Evolutionary conservation across 2,797 vertebrate genomes (phyloP).

Genomic region (Synanceia verrucosa): DNA sequence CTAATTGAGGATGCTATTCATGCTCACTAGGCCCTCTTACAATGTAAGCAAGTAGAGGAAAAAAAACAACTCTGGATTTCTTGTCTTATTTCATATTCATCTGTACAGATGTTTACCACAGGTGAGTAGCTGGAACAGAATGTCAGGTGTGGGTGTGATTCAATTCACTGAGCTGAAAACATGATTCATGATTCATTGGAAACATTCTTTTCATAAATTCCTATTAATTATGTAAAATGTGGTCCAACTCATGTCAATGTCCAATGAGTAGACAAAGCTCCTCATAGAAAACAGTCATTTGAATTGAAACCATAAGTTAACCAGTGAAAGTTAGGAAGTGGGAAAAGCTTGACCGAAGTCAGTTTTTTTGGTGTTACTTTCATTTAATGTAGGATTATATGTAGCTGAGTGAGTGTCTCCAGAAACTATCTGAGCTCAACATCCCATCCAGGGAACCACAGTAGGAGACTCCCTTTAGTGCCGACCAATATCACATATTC

Average conservation of each 20-base stretch:
- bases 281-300: no score
- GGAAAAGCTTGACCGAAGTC: neutral
- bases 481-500: neutral
- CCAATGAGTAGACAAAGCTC: neutral
- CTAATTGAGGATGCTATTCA: conserved; percentile 22
- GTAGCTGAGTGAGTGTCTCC: neutral
- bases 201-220: neutral
- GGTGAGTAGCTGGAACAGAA: conserved; percentile 17
- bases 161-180: conserved; percentile 18
- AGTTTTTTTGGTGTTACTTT: neutral
- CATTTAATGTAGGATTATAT: neutral
- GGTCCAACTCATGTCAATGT: neutral
- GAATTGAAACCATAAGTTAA: no score
- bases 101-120: conserved; percentile 28
- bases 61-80: conserved; percentile 16
- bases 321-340: neutral
- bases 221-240: conserved; percentile 22
- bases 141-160: conserved; percentile 20
- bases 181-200: conserved; percentile 9
- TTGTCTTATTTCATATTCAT: conserved; percentile 37
- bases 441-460: neutral
- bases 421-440: neutral
- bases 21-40: conserved; percentile 6
- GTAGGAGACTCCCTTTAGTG: neutral
- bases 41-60: conserved; percentile 12